Conservation (phyloP, 64 coral and sea anemone species). For the Orbicella faveolata region DNA sequence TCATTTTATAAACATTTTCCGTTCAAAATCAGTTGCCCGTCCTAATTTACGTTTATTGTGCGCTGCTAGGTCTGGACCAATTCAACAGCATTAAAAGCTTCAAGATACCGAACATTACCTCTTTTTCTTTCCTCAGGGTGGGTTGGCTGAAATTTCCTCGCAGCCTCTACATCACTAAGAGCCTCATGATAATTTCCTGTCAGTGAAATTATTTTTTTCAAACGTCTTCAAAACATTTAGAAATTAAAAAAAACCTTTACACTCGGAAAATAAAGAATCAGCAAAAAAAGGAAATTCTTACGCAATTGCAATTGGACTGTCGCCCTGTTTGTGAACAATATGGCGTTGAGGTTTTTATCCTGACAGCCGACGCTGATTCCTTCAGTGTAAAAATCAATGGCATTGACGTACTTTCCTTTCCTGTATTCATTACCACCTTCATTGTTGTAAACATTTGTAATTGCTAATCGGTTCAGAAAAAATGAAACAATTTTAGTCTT, state of each 20-base stretch:
- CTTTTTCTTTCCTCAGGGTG: constrained; percentile 70
- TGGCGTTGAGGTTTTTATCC: constrained; percentile 57
- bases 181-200: constrained; percentile 77
- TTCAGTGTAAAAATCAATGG: constrained; percentile 75
- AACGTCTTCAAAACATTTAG: background rate
- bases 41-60: background rate
- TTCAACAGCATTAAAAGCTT: too few species aligned
- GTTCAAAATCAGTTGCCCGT: too few species aligned
- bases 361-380: constrained; percentile 70
- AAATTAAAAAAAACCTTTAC: background rate
- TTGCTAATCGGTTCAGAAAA: constrained; percentile 25
- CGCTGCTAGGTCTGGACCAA: background rate
- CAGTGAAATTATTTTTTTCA: background rate
- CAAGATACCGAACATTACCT: constrained; percentile 20
- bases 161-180: constrained; percentile 58
- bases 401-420: constrained; percentile 67
- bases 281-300: constrained; percentile 1
- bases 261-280: too few species aligned
- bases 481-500: too few species aligned
- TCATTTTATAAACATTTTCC: too few species aligned
- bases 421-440: constrained; percentile 81
- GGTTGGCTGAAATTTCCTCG: constrained; percentile 47
- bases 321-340: constrained; percentile 85
- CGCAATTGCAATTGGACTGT: constrained; percentile 66
- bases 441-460: constrained; percentile 72